Evolutionary conservation across 2,797 vertebrate species (phyloP), one percentile per base, ranked within the genome.

Genomic region (Myotis myotis): DNA sequence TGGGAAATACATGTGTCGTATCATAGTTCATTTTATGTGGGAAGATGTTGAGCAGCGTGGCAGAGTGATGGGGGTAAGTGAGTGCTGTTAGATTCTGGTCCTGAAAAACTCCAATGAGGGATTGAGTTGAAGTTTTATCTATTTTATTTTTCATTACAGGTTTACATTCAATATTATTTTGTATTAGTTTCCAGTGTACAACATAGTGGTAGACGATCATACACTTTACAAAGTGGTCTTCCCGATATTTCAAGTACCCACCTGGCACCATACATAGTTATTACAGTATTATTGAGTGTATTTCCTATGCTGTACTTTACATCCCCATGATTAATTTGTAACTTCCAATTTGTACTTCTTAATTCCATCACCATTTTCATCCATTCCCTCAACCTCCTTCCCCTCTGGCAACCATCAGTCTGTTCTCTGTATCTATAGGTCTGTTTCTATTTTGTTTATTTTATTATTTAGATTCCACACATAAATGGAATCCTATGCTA

Each of bases 1-100:
- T 1, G 99, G 99, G 41, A 99, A 99, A 93, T 99, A 99, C 97
- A 99, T 99, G 99, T 99, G 99, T 92, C 99, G 98, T 60, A 99
- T 99, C 97, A 99, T 99, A 3, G 99, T 99, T 74, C 99, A 99
- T 98, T 99, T 99, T 96, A 99, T 99, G 99, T 99, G 99, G 99
- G 99, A 99, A 98, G 99, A 99, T 1, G 99, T 99, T 5, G 99
- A 99, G n/a, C 99, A 99, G 98, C 99, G 99, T 97, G 99, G 99
- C 95, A 99, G 99, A 98, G 99, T 99, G 95, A 99, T 99, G 99
- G 99, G 99, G 98, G 99, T 99, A 97, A 99, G 99, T 98, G 62
- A 93, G 53, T 94, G 36, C 44, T 84, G 0, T 89, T 66, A 30
- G 47, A 84, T 85, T 74, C 53, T 85, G 9, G 4, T 81, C 47